Base-by-base conservation (phyloP, 1,140 invertebrate genomes). In the Physella acuta region DNA sequence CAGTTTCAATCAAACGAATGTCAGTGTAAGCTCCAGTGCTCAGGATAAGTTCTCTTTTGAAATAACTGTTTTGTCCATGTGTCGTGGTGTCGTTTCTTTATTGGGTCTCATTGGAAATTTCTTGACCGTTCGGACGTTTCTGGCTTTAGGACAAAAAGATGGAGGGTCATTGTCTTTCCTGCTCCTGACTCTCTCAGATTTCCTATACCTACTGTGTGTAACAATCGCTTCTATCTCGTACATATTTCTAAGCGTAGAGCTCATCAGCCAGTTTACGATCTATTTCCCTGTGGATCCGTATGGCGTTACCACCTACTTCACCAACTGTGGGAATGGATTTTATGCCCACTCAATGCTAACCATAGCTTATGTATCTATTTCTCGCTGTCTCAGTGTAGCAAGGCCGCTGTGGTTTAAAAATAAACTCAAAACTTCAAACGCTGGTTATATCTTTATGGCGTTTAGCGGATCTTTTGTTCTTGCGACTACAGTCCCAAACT, bases 171-270 rank as follows among this genome's bases (percentile, higher is more conserved):
- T 53, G 28, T 59, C 56, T 30, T 59, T 59, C 33, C 33, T 59
- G 11, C 3, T 31, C 3, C 30, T 59, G 28, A 3, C 56, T n/a
- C 20, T 59, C 5, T 33, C 30, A 31, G 56, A 59, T 30, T n/a
- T 59, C 26, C 17, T 31, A 3, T 59, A 59, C 56, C n/a, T 59
- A 30, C n/a, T n/a, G n/a, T n/a, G n/a, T n/a, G n/a, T n/a, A n/a
- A n/a, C n/a, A n/a, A 30, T 59, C 56, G 4, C n/a, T 20, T 59
- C 28, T 4, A 20, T 59, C 30, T 30, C 28, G 5, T 30, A 20
- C 5, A 17, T 17, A 5, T 17, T 59, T 39, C 16, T 28, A 31
- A 26, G 16, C 28, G 24, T 20, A 2, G 3, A 8, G n/a, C 2
- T 11, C 3, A 34, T 62, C 3, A n/a, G 24, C 11, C 16, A 62